phyloP scores from a whole-genome alignment of 2,888 invertebrate species.

The Callyntrura guangdongensis region DNA sequence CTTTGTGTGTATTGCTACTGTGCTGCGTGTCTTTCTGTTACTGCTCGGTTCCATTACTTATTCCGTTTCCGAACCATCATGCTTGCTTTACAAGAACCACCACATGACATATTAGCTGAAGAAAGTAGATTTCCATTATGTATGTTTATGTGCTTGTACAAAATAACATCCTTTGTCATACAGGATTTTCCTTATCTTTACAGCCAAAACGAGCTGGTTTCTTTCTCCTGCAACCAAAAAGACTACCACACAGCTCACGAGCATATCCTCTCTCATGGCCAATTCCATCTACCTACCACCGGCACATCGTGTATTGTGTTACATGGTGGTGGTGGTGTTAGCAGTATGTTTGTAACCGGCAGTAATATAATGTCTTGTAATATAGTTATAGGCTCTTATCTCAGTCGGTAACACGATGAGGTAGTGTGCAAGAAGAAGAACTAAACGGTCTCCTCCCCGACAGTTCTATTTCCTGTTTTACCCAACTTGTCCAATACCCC shows the following conservation, averaged over 20 bases:
- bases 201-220: background rate
- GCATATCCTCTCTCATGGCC: background rate
- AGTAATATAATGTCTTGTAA: background rate
- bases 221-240: background rate
- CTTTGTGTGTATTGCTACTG: background rate
- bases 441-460: constrained; percentile 28
- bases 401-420: background rate
- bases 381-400: background rate
- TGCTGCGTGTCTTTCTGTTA: background rate
- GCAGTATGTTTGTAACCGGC: background rate
- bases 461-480: constrained; percentile 67
- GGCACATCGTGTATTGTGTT: background rate
- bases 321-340: background rate
- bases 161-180: constrained; percentile 26
- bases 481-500: constrained; percentile 43
- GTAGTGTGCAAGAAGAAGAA: constrained; percentile 11
- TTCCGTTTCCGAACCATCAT: constrained; percentile 15
- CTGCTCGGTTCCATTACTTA: background rate
- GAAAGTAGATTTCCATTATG: constrained; percentile 46
- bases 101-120: constrained; percentile 57
- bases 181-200: constrained; percentile 39
- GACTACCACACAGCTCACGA: background rate
- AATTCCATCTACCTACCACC: background rate
- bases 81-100: background rate
- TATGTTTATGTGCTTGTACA: constrained; percentile 42